These are phyloP conservation scores for Sphyrna mokarran DNA, from an alignment of 2,113 vertebrate species.

Conservation along the genomic window DNA sequence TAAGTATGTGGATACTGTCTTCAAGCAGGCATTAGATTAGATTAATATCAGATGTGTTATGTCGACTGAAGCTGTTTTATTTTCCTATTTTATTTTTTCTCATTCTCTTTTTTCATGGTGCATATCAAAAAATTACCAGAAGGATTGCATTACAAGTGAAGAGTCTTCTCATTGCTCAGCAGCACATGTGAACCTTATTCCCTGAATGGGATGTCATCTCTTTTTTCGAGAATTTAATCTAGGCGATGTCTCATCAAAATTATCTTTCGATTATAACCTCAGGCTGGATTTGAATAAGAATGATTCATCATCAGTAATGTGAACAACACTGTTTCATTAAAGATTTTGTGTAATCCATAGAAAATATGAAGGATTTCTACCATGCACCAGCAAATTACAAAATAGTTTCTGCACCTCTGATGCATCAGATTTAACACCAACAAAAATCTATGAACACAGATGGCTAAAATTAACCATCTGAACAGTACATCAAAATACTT, in stretches of 20 bases:
- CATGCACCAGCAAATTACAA: neutral
- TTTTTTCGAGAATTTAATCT: neutral
- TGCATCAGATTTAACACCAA: neutral
- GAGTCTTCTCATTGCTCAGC: neutral
- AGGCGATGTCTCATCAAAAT: neutral
- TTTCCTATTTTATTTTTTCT: neutral
- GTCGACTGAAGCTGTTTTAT: neutral
- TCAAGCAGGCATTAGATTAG: neutral
- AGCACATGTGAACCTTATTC: neutral
- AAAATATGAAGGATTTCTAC: neutral
- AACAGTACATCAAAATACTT: neutral
- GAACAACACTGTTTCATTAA: neutral
- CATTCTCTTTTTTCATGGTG: neutral
- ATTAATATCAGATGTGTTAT: neutral
- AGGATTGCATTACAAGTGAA: neutral
- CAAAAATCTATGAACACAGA: neutral
- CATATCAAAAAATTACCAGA: neutral
- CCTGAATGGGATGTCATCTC: neutral
- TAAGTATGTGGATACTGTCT: neutral
- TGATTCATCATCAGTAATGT: neutral
- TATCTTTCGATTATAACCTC: neutral
- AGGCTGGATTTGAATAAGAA: neutral
- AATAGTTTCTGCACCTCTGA: neutral
- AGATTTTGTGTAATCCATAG: neutral
- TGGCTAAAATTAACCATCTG: neutral